phyloP scores from a whole-genome alignment of 1,140 invertebrate species.

The Augochlora pura region DNA sequence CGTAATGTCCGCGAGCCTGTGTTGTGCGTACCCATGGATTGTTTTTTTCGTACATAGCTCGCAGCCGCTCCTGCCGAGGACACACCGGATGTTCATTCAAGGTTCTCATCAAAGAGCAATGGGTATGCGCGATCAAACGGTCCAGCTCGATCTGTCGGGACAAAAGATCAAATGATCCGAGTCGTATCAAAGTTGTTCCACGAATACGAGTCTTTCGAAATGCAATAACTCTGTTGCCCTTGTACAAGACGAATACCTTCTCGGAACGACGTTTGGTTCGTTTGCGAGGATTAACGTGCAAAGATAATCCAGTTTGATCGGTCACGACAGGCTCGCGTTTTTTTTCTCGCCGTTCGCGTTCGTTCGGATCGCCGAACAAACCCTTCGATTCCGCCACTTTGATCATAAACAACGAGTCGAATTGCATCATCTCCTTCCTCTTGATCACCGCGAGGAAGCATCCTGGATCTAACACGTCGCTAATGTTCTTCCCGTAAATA shows the following conservation, averaged over 20 bases:
- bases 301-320: conserved; percentile 51
- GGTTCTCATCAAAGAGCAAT: conserved; percentile 72
- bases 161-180: background rate
- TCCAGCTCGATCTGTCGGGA: conserved; percentile 73
- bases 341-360: conserved; percentile 58
- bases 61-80: conserved; percentile 65
- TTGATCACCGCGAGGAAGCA: conserved; percentile 87
- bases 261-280: conserved; percentile 56
- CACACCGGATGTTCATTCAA: conserved; percentile 52
- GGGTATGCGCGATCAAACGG: conserved; percentile 80
- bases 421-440: conserved; percentile 86
- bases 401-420: conserved; percentile 90
- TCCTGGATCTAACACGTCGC: conserved; percentile 80
- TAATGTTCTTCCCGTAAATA: conserved; percentile 62
- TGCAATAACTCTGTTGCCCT: background rate
- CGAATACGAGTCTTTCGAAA: background rate
- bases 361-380: conserved; percentile 83
- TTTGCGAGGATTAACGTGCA: conserved; percentile 52
- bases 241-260: background rate
- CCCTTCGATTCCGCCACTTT: conserved; percentile 88
- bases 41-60: conserved; percentile 37
- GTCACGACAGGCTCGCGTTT: conserved; percentile 52
- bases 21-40: conserved; percentile 56
- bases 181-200: too few relatives aligned
- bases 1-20: conserved; percentile 63